Evolutionary conservation across 2,113 vertebrate genomes (phyloP).

Genomic region (Barbus barbus): DNA sequence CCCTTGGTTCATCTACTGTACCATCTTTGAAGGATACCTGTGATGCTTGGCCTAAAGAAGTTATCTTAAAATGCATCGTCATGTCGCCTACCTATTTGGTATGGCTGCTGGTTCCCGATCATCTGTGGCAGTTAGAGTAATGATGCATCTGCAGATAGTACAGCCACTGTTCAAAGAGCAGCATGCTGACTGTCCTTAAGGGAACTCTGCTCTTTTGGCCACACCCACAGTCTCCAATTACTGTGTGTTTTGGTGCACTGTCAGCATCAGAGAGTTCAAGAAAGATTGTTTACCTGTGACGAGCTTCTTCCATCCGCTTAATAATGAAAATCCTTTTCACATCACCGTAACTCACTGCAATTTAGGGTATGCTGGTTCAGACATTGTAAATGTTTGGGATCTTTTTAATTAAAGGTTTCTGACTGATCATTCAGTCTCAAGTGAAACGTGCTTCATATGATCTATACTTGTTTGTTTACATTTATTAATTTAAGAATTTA

Average conservation of each 20-base stretch:
- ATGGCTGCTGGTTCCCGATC: too few species aligned
- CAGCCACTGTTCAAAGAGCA: neutral
- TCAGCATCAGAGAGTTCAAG: neutral
- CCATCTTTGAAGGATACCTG: neutral
- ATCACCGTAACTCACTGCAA: neutral
- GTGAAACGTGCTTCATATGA: neutral
- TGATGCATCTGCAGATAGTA: neutral
- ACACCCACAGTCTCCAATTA: conserved; percentile 10
- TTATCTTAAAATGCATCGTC: neutral
- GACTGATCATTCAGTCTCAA: neutral
- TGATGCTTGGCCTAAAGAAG: neutral
- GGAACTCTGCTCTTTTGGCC: neutral
- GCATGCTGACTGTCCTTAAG: neutral
- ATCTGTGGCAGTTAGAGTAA: too few species aligned
- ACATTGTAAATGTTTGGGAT: neutral
- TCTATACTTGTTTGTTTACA: too few species aligned
- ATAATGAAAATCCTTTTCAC: neutral
- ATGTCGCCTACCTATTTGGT: neutral
- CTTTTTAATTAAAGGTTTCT: neutral
- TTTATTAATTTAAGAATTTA: neutral
- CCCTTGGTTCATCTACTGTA: neutral
- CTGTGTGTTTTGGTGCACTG: neutral
- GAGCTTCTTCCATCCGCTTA: neutral
- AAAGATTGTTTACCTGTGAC: conserved; percentile 2
- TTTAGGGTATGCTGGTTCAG: neutral